Conservation (phyloP, 2,888 invertebrate species). For the Diplolepis rosae region DNA sequence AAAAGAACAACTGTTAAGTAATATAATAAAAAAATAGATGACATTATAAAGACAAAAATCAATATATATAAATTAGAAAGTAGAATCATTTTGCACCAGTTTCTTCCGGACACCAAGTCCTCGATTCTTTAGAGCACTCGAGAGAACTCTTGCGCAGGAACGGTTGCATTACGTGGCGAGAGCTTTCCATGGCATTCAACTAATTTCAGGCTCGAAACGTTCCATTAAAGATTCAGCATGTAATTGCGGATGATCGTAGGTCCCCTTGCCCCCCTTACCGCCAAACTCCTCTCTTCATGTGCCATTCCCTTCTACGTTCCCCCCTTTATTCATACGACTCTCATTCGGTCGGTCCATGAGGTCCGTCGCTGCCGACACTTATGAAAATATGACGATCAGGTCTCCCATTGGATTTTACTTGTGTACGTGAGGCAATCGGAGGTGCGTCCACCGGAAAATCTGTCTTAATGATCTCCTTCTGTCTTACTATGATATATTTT, state of each 20-base stretch:
- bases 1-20: too few relatives aligned
- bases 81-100: too few relatives aligned
- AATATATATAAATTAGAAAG: too few relatives aligned
- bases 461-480: slow-evolving; percentile 54
- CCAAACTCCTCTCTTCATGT: slow-evolving; percentile 12
- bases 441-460: slow-evolving; percentile 62
- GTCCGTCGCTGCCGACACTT: slow-evolving; percentile 55
- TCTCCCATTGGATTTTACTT: slow-evolving; percentile 41
- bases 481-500: slow-evolving; percentile 3
- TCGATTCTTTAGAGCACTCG: slow-evolving; percentile 45
- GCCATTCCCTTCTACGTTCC: slow-evolving; percentile 41
- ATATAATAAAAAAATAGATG: too few relatives aligned
- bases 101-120: slow-evolving; percentile 50
- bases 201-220: slow-evolving; percentile 73
- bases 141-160: slow-evolving; percentile 49
- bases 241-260: slow-evolving; percentile 72
- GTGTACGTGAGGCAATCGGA: slow-evolving; percentile 63
- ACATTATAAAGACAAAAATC: too few relatives aligned
- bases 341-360: slow-evolving; percentile 34
- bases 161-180: slow-evolving; percentile 67
- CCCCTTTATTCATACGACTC: slow-evolving; percentile 42
- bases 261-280: slow-evolving; percentile 30
- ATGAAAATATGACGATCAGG: slow-evolving; percentile 54
- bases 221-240: slow-evolving; percentile 74
- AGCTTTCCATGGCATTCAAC: slow-evolving; percentile 71